phyloP scores from a whole-genome alignment of 2,113 vertebrate species.

The Gadus macrocephalus region DNA sequence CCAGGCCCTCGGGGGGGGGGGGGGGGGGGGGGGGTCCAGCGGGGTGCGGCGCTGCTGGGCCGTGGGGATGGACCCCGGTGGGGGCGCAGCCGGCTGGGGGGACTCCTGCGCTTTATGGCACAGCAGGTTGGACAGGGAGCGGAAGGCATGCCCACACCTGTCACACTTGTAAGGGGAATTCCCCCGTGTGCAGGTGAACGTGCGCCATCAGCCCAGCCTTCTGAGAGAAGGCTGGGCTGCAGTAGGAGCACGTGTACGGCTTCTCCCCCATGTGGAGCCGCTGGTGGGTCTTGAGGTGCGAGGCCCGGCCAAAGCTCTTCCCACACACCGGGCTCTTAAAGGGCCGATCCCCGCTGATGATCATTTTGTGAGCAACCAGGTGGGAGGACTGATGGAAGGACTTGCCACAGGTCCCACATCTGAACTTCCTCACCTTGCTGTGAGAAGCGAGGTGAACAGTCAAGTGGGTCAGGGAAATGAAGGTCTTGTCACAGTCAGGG shows the following conservation, averaged over 20 bases:
- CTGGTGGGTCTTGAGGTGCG: slow-evolving; percentile 73
- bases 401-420: slow-evolving; percentile 66
- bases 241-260: slow-evolving; percentile 70
- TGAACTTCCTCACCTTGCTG: slow-evolving; percentile 64
- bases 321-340: slow-evolving; percentile 74
- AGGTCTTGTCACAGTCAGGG: slow-evolving; percentile 65
- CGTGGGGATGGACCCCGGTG: slow-evolving; percentile 18
- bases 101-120: slow-evolving; percentile 60
- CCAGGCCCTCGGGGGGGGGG: too few species aligned
- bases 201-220: slow-evolving; percentile 66
- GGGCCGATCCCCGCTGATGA: slow-evolving; percentile 70
- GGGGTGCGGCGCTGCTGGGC: slow-evolving; percentile 30
- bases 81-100: slow-evolving; percentile 12
- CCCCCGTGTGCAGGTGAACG: slow-evolving; percentile 45
- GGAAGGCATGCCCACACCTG: slow-evolving; percentile 57
- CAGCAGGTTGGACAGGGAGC: slow-evolving; percentile 54
- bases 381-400: slow-evolving; percentile 71
- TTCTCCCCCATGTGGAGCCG: slow-evolving; percentile 76
- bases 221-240: slow-evolving; percentile 67
- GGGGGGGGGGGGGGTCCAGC: slow-evolving; percentile 7
- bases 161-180: slow-evolving; percentile 61
- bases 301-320: slow-evolving; percentile 70
- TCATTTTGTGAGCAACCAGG: slow-evolving; percentile 68
- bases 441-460: slow-evolving; percentile 67
- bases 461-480: slow-evolving; percentile 68